These are phyloP conservation scores for Onychomys leucogaster DNA, from an alignment of 2,797 vertebrate genomes.

Conservation along the genomic window DNA sequence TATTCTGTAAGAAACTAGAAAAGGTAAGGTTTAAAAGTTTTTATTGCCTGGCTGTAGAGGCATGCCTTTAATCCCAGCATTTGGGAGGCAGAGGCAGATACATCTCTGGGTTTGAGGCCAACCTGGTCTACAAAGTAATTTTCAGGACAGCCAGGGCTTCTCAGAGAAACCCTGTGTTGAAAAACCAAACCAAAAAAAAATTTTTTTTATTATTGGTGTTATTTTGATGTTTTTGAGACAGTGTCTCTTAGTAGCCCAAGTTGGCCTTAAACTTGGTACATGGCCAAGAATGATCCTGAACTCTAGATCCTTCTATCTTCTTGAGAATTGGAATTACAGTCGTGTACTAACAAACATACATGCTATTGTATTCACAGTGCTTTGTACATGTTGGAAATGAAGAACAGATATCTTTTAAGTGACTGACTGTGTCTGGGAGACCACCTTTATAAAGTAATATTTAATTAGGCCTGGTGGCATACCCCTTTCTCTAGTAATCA, in stretches of 20 bases:
- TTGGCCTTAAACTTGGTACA: background rate
- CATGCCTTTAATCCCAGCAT: background rate
- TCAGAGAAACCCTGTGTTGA: background rate
- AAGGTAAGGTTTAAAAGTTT: background rate
- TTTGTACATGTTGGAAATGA: constrained; percentile 3
- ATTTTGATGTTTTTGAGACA: background rate
- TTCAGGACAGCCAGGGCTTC: background rate
- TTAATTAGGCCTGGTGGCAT: background rate
- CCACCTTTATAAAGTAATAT: constrained; percentile 52
- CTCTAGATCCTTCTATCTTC: background rate
- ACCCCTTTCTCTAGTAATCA: background rate
- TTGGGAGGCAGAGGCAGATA: background rate
- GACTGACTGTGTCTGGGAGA: background rate
- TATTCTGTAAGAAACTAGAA: constrained; percentile 33
- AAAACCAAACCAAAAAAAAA: background rate
- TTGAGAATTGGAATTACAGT: background rate
- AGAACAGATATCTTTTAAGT: constrained; percentile 54
- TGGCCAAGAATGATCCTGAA: background rate
- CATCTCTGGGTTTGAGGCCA: background rate
- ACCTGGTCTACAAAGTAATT: background rate
- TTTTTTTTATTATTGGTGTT: background rate
- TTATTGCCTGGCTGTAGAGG: background rate
- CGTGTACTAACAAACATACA: background rate
- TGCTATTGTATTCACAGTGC: background rate
- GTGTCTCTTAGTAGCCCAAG: background rate